These are phyloP conservation scores for Ichneumon xanthorius DNA, from an alignment of 2,888 invertebrate species.

Conservation along the genomic window DNA sequence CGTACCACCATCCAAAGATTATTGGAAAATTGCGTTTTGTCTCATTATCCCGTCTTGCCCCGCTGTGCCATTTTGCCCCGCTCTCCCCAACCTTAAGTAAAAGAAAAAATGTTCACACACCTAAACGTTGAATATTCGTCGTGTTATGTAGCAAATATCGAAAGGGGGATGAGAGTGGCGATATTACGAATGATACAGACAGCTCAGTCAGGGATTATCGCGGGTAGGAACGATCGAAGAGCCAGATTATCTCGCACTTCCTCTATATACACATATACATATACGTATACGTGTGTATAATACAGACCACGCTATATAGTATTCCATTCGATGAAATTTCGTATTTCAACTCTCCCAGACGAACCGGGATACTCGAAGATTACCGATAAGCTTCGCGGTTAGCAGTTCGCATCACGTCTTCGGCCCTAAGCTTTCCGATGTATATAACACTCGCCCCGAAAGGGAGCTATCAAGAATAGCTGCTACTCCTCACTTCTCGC, in stretches of 20 bases:
- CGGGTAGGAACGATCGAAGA: constrained; percentile 36
- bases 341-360: constrained; percentile 10
- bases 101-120: neutral
- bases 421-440: constrained; percentile 36
- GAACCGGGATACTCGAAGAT: constrained; percentile 51
- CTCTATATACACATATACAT: constrained; percentile 1
- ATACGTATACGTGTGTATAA: neutral
- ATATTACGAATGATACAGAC: constrained; percentile 47
- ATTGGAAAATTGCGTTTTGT: too few relatives aligned
- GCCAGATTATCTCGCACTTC: constrained; percentile 35
- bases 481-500: constrained; percentile 8
- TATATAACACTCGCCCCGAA: constrained; percentile 34
- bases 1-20: too few relatives aligned
- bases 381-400: constrained; percentile 60
- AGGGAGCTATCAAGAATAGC: constrained; percentile 57
- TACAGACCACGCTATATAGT: neutral
- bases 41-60: too few relatives aligned
- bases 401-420: constrained; percentile 34
- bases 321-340: constrained; percentile 43
- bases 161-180: constrained; percentile 1
- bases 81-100: neutral
- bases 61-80: too few relatives aligned
- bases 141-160: constrained; percentile 27
- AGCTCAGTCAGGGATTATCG: constrained; percentile 49
- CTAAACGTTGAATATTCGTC: constrained; percentile 31